A percentile compares a stretch with the other conserved stretches of the same genome.
These are phyloP conservation scores for Periophthalmodon schlosseri DNA, from an alignment of 2,113 vertebrate genomes.

Conservation along the genomic window DNA sequence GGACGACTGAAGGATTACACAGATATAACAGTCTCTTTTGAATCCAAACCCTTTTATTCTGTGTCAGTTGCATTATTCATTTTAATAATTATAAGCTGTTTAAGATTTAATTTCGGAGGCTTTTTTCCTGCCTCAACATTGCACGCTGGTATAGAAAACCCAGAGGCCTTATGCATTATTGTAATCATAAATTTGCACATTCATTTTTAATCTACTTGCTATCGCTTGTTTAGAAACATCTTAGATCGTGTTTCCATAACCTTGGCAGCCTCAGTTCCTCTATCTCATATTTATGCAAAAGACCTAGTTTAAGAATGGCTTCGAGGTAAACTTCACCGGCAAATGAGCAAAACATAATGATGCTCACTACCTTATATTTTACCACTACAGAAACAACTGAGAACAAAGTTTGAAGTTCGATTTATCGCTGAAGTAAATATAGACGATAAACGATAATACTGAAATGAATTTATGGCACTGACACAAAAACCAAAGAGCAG, in stretches of 20 bases:
- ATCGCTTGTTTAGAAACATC: slow-evolving; percentile 1
- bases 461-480: too few relatives aligned
- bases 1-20: too few relatives aligned
- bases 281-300: slow-evolving; percentile 5
- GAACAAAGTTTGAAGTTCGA: too few relatives aligned
- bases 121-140: background rate
- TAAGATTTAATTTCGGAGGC: background rate
- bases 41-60: background rate
- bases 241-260: background rate
- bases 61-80: background rate
- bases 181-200: background rate
- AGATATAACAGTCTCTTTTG: background rate
- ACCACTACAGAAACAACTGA: background rate
- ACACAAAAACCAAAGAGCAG: too few relatives aligned
- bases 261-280: background rate
- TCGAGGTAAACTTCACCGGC: background rate
- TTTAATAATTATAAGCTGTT: background rate
- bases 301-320: slow-evolving; percentile 10
- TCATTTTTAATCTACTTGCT: background rate
- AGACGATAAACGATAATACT: too few relatives aligned
- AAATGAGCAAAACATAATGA: slow-evolving; percentile 2
- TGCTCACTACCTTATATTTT: background rate
- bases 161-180: background rate
- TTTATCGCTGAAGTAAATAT: too few relatives aligned
- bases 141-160: background rate